Evolutionary conservation across 2,113 vertebrate genomes (phyloP).

Genomic region (Lasiurus borealis): DNA sequence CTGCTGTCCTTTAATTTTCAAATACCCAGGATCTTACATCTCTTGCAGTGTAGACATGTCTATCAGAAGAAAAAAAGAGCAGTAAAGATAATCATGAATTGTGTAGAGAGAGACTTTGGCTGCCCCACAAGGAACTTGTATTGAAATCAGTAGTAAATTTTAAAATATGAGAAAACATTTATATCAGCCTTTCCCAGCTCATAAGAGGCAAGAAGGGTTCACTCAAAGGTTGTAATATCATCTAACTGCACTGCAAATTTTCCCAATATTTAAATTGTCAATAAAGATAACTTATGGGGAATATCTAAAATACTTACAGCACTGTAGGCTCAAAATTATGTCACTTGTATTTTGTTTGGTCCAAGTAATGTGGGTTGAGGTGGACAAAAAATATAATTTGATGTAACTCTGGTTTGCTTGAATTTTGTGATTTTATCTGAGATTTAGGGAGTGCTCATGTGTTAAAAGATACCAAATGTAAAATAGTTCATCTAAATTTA

Average conservation of each 20-base stretch:
- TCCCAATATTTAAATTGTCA: constrained; percentile 11
- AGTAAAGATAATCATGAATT: constrained; percentile 38
- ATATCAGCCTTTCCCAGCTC: background rate
- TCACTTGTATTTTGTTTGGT: constrained; percentile 25
- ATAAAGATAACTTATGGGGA: background rate
- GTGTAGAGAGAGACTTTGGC: constrained; percentile 37
- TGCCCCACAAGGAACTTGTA: constrained; percentile 40
- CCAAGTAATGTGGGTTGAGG: background rate
- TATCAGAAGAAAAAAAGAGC: constrained; percentile 32
- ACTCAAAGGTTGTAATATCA: background rate
- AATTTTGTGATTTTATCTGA: constrained; percentile 41
- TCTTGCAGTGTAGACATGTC: constrained; percentile 71
- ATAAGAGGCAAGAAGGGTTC: constrained; percentile 26
- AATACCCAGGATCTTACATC: constrained; percentile 70
- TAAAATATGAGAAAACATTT: constrained; percentile 64
- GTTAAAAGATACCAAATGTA: constrained; percentile 3
- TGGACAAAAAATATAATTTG: background rate
- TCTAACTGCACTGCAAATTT: background rate
- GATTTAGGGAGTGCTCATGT: background rate
- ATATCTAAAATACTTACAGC: constrained; percentile 39
- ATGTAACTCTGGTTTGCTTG: background rate
- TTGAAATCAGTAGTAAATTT: background rate
- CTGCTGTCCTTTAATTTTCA: constrained; percentile 81
- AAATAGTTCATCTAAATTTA: constrained; percentile 19
- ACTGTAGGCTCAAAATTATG: background rate